Evolutionary conservation across 2,888 invertebrate species (phyloP), one percentile per base, ranked within the genome.

Genomic region (Zelleria hepariella): DNA sequence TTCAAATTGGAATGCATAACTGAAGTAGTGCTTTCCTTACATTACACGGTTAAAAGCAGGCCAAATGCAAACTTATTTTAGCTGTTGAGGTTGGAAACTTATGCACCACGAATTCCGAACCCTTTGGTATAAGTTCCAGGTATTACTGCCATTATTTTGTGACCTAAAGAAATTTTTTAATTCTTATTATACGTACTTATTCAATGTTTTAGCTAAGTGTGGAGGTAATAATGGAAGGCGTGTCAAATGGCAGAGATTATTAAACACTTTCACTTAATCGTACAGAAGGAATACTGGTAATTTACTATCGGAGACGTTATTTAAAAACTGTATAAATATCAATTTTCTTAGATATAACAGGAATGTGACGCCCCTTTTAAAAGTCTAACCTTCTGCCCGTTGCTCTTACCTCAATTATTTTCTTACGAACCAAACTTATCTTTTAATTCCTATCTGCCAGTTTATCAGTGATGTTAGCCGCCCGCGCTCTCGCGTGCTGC

Each of bases 391-490:
- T 42, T 42, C 15, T 1, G 32, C 10, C 15, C 15, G 4, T 15
- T 42, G 2, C 15, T 42, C n/a, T n/a, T n/a, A n/a, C n/a, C n/a
- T n/a, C n/a, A n/a, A n/a, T n/a, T n/a, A n/a, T n/a, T n/a, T n/a
- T n/a, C n/a, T n/a, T n/a, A n/a, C n/a, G n/a, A n/a, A n/a, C n/a
- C n/a, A n/a, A n/a, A n/a, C n/a, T n/a, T n/a, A n/a, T n/a, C n/a
- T 10, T 52, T 69, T 74, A 86, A 63, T 68, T 79, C 62, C 86
- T 74, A 20, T 84, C 83, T 8, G 90, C 85, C 57, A 95, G 90
- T 70, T 93, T 93, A 67, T 94, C 93, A 61, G 94, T 94, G 70
- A 95, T 93, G 77, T 93, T 94, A 64, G 93, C 93, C 4, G 93
- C 93, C 63, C 95, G 90, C 58, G 90, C 76, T 72, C 93, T 93